phyloP scores from a whole-genome alignment of 2,113 vertebrate genomes.

The Ptyas mucosa region DNA sequence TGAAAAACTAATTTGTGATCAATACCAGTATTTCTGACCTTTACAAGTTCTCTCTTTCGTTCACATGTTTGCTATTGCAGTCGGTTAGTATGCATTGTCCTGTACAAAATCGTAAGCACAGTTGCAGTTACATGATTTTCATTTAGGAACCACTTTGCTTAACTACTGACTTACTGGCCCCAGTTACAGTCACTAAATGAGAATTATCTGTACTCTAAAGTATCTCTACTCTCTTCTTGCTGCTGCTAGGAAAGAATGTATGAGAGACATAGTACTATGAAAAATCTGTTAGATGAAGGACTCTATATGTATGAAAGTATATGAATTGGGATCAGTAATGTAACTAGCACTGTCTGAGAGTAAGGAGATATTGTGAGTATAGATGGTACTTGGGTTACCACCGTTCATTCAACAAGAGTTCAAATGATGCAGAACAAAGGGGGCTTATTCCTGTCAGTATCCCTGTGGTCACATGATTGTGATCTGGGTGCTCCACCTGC shows the following conservation, averaged over 20 bases:
- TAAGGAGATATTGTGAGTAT: background rate
- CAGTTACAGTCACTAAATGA: background rate
- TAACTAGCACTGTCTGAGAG: background rate
- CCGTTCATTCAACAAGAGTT: background rate
- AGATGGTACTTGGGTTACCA: background rate
- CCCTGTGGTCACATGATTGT: background rate
- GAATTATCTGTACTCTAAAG: background rate
- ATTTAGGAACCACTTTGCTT: background rate
- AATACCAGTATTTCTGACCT: background rate
- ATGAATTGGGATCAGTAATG: background rate
- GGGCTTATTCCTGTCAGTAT: background rate
- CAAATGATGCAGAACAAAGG: background rate
- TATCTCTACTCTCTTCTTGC: background rate
- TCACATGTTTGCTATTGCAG: background rate
- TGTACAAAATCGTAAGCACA: background rate
- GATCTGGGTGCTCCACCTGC: background rate
- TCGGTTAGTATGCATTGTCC: background rate
- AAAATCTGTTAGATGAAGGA: background rate
- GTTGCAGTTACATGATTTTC: background rate
- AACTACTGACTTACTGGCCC: background rate
- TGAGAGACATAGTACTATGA: background rate
- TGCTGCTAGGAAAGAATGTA: background rate
- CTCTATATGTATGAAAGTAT: background rate
- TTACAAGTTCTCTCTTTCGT: background rate
- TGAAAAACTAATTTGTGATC: background rate